Evolutionary conservation across 2,113 vertebrate species (phyloP).

Genomic region (Mustela lutreola): DNA sequence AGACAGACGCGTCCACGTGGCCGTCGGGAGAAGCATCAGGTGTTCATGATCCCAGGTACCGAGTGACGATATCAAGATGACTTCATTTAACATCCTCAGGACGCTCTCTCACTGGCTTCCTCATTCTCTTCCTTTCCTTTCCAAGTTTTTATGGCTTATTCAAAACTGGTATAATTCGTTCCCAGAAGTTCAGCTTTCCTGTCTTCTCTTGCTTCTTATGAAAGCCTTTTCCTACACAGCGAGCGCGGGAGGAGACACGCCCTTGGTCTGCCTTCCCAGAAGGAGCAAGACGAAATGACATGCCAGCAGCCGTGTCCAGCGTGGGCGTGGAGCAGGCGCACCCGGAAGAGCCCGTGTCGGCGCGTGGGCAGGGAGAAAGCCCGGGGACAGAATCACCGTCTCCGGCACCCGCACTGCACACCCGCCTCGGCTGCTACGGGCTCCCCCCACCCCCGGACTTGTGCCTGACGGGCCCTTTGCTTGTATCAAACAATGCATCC

Average conservation of each 20-base stretch:
- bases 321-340: neutral
- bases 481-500: fast-evolving
- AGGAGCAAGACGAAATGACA: constrained; percentile 51
- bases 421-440: fast-evolving
- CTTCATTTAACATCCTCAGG: constrained; percentile 75
- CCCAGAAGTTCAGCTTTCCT: constrained; percentile 75
- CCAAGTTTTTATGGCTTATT: constrained; percentile 78
- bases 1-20: constrained; percentile 1
- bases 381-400: neutral
- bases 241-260: constrained; percentile 21
- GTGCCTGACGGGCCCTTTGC: fast-evolving
- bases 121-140: constrained; percentile 39
- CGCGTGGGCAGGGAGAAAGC: neutral
- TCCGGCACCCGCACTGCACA: fast-evolving
- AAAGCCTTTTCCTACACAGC: neutral
- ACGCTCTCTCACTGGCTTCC: constrained; percentile 21
- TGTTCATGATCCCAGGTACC: constrained; percentile 64
- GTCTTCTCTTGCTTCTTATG: constrained; percentile 80
- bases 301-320: neutral
- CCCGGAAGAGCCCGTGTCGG: fast-evolving
- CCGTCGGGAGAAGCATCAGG: constrained; percentile 65
- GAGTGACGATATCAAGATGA: constrained; percentile 80
- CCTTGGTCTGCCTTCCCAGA: constrained; percentile 40
- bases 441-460: fast-evolving
- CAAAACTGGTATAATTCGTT: constrained; percentile 78